Conservation (phyloP, 2,888 invertebrate species). For the Nymphalis urticae region DNA sequence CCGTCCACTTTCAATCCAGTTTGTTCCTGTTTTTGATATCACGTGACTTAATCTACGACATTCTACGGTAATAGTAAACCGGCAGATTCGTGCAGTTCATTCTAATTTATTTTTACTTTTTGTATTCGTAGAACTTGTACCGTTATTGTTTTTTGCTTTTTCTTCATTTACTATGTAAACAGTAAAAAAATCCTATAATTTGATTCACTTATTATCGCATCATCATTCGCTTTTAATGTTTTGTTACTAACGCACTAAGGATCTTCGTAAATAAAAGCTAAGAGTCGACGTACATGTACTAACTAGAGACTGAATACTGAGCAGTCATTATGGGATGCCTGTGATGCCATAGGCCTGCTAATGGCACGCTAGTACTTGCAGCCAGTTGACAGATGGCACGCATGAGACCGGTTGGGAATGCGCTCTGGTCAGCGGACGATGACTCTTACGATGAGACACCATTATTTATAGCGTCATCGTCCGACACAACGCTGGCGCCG, state of each 20-base stretch:
- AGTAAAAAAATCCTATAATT: no score
- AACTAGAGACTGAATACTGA: conserved; percentile 3
- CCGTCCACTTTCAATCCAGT: conserved; percentile 44
- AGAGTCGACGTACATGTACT: conserved; percentile 4
- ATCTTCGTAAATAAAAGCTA: conserved; percentile 14
- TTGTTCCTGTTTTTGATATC: conserved; percentile 41
- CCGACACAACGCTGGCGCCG: conserved; percentile 71
- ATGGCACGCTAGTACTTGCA: conserved; percentile 35
- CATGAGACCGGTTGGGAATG: conserved; percentile 63
- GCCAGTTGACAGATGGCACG: conserved; percentile 62
- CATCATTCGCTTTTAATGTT: neutral
- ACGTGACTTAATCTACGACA: conserved; percentile 38
- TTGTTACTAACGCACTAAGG: neutral
- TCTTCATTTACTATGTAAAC: neutral
- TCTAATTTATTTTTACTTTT: conserved; percentile 15
- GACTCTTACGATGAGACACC: conserved; percentile 76
- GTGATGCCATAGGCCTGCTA: conserved; percentile 22
- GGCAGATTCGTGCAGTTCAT: conserved; percentile 9
- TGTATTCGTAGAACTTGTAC: neutral
- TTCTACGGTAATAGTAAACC: conserved; percentile 31
- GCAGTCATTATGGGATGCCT: conserved; percentile 28
- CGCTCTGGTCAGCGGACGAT: conserved; percentile 66
- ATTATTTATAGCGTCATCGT: conserved; percentile 75
- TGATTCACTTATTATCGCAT: no score
- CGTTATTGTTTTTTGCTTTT: neutral